Conservation (phyloP, 2,888 invertebrate genomes). For the Electrophaes corylata region DNA sequence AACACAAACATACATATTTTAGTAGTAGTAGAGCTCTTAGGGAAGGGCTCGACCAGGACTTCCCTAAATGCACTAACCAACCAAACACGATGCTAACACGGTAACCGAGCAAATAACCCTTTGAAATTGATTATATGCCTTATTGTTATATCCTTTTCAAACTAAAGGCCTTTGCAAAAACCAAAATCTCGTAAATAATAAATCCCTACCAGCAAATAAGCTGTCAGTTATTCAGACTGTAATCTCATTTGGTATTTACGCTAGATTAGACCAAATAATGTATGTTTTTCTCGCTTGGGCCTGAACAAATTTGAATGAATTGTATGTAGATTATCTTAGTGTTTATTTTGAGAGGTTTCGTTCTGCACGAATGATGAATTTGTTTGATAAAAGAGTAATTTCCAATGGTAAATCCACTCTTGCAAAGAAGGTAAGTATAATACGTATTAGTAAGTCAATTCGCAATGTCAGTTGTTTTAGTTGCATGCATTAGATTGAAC, state of each 20-base stretch:
- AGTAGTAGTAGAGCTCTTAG: too few species aligned
- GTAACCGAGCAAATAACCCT: too few species aligned
- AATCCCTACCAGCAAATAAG: constrained; percentile 45
- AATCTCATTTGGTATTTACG: constrained; percentile 49
- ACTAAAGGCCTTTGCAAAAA: constrained; percentile 30
- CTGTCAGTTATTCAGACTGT: constrained; percentile 50
- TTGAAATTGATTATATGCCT: neutral
- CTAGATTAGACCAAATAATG: constrained; percentile 42
- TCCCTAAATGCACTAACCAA: neutral
- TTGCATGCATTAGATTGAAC: too few species aligned
- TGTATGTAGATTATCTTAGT: constrained; percentile 7
- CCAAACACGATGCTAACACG: neutral
- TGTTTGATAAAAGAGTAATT: neutral
- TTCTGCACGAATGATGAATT: neutral
- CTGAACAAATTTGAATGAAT: constrained; percentile 31
- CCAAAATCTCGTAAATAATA: constrained; percentile 45
- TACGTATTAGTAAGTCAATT: too few species aligned
- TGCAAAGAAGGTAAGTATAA: too few species aligned
- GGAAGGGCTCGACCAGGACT: too few species aligned
- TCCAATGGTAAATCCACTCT: neutral
- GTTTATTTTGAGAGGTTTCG: constrained; percentile 3
- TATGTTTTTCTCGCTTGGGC: constrained; percentile 23
- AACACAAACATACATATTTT: too few species aligned
- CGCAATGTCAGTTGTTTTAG: too few species aligned
- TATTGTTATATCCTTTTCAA: neutral